A percentile compares a stretch with the other conserved stretches of the same genome.
These are phyloP conservation scores for Clamator glandarius DNA, from an alignment of 2,797 vertebrate genomes.

Conservation along the genomic window DNA sequence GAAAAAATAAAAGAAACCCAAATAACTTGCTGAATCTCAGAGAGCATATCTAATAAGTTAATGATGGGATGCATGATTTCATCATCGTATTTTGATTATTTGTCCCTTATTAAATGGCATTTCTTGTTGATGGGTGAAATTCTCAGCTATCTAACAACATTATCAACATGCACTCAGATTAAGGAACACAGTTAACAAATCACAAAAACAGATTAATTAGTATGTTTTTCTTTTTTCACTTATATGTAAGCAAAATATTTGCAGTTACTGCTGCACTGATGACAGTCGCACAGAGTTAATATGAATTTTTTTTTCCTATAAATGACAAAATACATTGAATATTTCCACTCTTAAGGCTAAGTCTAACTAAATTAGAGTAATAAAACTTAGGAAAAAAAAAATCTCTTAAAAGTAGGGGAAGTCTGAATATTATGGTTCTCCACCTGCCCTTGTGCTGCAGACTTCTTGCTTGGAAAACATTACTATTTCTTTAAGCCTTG, in stretches of 20 bases:
- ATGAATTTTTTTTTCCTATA: not conserved
- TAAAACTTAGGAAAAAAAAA: not conserved
- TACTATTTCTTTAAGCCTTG: not conserved
- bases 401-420: not conserved
- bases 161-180: not conserved
- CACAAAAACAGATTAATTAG: not conserved
- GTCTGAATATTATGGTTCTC: not conserved
- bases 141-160: not conserved
- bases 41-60: not conserved
- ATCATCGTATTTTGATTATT: not conserved
- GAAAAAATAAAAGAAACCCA: not conserved
- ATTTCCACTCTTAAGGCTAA: not conserved
- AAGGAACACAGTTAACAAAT: not conserved
- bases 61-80: not conserved
- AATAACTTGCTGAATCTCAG: not conserved
- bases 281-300: not conserved
- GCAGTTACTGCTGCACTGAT: not conserved
- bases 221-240: not conserved
- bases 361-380: not conserved
- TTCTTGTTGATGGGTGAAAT: not conserved
- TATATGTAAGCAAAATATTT: not conserved
- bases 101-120: not conserved
- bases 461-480: not conserved
- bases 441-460: not conserved
- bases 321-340: not conserved